Evolutionary conservation across 2,888 invertebrate species (phyloP).

Genomic region (Caenorhabditis drosophilae): DNA sequence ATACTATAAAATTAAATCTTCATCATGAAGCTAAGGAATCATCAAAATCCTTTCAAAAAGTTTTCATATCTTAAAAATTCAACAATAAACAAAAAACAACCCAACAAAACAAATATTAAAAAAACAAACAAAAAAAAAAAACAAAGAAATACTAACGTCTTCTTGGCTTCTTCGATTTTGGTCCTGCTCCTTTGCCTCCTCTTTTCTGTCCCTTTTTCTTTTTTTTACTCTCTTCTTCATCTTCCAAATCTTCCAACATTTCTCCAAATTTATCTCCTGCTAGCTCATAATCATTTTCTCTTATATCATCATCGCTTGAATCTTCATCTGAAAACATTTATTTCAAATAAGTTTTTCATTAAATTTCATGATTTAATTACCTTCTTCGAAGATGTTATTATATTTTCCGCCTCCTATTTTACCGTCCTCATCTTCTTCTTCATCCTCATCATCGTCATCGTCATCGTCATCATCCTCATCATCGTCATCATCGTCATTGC

Average conservation of each 20-base stretch:
- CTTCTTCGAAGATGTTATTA: slow-evolving; percentile 22
- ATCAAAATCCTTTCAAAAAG: too few species aligned
- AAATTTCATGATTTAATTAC: not conserved
- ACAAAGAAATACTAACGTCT: not conserved
- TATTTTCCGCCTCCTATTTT: slow-evolving; percentile 8
- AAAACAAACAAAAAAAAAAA: not conserved
- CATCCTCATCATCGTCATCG: slow-evolving; percentile 32
- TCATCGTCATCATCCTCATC: slow-evolving; percentile 41
- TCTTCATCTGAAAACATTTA: slow-evolving; percentile 28
- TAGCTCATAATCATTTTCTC: slow-evolving; percentile 40
- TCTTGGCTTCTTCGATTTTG: not conserved
- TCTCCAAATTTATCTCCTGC: slow-evolving; percentile 49
- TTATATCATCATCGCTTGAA: slow-evolving; percentile 41
- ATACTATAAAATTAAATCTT: too few species aligned
- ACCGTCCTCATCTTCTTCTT: slow-evolving; percentile 21
- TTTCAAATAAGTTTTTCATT: not conserved
- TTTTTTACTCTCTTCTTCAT: slow-evolving; percentile 26
- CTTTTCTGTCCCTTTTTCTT: slow-evolving; percentile 4
- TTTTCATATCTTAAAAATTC: too few species aligned
- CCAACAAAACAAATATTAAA: not conserved
- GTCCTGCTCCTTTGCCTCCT: not conserved
- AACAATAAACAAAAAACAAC: too few species aligned
- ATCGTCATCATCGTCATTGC: slow-evolving; percentile 20
- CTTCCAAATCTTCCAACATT: slow-evolving; percentile 55
- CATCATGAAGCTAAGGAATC: too few species aligned